These are phyloP conservation scores for Promerops cafer DNA, from an alignment of 2,113 vertebrate genomes.

Conservation along the genomic window DNA sequence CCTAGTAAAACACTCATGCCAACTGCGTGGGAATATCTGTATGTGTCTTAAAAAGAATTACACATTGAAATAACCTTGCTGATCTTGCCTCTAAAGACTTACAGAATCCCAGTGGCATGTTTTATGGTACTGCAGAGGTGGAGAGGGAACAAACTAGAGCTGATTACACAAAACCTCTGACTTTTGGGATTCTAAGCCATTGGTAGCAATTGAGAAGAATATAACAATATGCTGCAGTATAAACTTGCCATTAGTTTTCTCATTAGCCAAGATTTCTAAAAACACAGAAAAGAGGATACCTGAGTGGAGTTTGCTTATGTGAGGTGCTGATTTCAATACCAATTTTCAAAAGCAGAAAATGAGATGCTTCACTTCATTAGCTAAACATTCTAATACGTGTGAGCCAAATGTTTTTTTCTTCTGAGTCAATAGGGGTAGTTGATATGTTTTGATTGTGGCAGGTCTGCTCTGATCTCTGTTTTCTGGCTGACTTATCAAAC, in stretches of 20 bases:
- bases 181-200: not conserved
- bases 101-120: not conserved
- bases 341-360: not conserved
- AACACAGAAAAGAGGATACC: not conserved
- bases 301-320: not conserved
- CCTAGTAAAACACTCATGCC: not conserved
- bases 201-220: not conserved
- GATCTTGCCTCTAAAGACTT: not conserved
- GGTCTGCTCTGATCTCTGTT: not conserved
- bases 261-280: not conserved
- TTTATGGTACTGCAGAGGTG: not conserved
- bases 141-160: not conserved
- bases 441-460: not conserved
- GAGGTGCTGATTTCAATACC: not conserved
- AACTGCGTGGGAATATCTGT: not conserved
- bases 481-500: not conserved
- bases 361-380: not conserved
- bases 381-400: not conserved
- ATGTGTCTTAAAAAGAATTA: not conserved
- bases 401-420: not conserved
- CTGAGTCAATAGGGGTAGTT: not conserved
- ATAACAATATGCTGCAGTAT: not conserved
- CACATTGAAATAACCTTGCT: not conserved
- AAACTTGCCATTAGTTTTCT: not conserved
- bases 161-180: not conserved